Evolutionary conservation across 2,113 vertebrate species (phyloP), one percentile per base, ranked within the genome.

Genomic region (Bubo bubo): DNA sequence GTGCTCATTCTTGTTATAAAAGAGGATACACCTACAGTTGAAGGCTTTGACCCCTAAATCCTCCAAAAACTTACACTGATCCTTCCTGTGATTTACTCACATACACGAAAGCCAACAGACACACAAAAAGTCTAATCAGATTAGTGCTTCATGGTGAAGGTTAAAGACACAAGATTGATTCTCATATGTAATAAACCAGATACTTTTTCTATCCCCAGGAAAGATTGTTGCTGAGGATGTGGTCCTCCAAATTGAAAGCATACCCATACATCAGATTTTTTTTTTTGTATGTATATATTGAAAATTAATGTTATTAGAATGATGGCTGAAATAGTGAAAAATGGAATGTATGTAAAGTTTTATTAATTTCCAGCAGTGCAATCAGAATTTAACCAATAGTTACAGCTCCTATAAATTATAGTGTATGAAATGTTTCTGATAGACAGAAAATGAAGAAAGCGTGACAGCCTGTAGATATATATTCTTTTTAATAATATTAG

Each of bases 401-500:
- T 86, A 32, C 20, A 87, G 80, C 41, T 70, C 24, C 79, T 73
- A 32, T 37, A 74, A 95, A 85, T 93, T 56, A 17, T 5, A 91
- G 60, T 0, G 1, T 37, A 41, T 60, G 43, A 88, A 93, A 55
- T 18, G 22, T 90, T 83, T 74, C 58, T 84, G 88, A 62, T 39
- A 60, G 64, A 56, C 28, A 85, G 55, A 91, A 88, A 87, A 75
- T 37, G 53, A 92, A 86, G 68, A 21, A 91, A 85, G 39, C 60
- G 45, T 75, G 67, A 95, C 91, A 96, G 83, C 49, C 75, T 73
- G 83, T 60, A 79, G 72, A 53, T 68, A 49, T 18, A 56, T 70
- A 71, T 72, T 92, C 45, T 67, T 84, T 87, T 84, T 52, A 95
- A 91, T 92, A 92, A n/a, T 73, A 93, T 84, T 85, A 93, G 88